Base-by-base conservation (phyloP, 2,797 vertebrate genomes). In the Ficedula albicollis region DNA sequence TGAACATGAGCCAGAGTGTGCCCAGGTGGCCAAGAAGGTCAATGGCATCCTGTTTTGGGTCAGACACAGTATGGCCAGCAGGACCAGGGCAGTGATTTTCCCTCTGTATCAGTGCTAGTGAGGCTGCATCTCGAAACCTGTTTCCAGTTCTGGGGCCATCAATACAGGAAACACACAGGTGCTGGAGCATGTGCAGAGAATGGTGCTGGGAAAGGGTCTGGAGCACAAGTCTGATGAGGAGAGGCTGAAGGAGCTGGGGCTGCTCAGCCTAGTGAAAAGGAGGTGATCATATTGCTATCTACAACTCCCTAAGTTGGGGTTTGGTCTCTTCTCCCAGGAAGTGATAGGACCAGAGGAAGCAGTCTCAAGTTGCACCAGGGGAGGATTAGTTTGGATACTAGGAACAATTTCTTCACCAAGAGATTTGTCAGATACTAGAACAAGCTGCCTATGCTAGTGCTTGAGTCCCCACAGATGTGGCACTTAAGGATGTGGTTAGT, bases 81-180 rank as follows among this genome's bases (percentile, higher is more conserved):
- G 46, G 4, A 73, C 21, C 16, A 66, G 38, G 29, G 8, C 13
- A 39, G 12, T 38, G 36, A 36, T 36, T 36, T 36, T 36, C 36
- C 36, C 36, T 10, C 6, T 52, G 3, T 34, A 13, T 34, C 1
- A 0, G 13, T 38, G 38, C 12, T 46, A 29, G 1, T 30, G 39
- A 59, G 44, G 16, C 29, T 39, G 14, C 44, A 59, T 21, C 20
- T 44, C 0, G 0, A 58, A 39, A 66, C 44, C 10, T n/a, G 19
- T 21, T 11, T 21, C 12, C 32, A 38, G 25, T 21, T 60, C 36
- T 66, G 34, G 13, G 9, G 34, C 10, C 11, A 27, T 72, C 46
- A 54, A 6, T 54, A 25, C 39, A n/a, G 32, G 27, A 43, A 52
- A n/a, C 30, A 29, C 19, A 10, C 3, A 38, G 29, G 9, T 48